Base-by-base conservation (phyloP, 2,797 vertebrate genomes). In the Urophycis tenuis region DNA sequence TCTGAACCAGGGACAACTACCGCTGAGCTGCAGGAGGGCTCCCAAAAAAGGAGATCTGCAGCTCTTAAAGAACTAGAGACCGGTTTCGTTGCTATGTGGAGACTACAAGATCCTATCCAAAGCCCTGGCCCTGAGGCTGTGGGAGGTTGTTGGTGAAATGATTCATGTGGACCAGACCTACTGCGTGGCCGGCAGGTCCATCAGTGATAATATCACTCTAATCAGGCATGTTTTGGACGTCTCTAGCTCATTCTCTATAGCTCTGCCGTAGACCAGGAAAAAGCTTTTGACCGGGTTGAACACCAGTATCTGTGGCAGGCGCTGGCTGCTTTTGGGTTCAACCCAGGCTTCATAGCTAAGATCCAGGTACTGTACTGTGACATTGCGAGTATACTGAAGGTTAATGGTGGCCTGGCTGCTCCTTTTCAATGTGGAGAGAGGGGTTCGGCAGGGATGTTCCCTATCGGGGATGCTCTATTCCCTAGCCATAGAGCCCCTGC, bases 281-380 rank as follows among this genome's bases (percentile, higher is more conserved):
- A n/a, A n/a, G n/a, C n/a, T n/a, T n/a, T n/a, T n/a, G n/a, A n/a
- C n/a, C n/a, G n/a, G n/a, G n/a, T n/a, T n/a, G n/a, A n/a, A n/a
- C n/a, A n/a, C n/a, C n/a, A n/a, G n/a, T n/a, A n/a, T 45, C 10
- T 75, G 9, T 77, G 25, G 73, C 30, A 64, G 1, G 25, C 41
- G 2, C n/a, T 74, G 15, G 25, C 49, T 10, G 70, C 41, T 14
- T 75, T 78, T 75, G 73, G 79, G 0, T 78, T 75, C 41, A 75
- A 11, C 15, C 11, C 74, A 2, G 69, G 73, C 22, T 75, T 77
- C 35, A 74, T 71, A 10, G 45, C 14, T 2, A 74, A 35, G 67
- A 77, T 81, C 9, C 8, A 36, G 33, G 79, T 75, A 12, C 10
- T 81, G 53, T 78, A 81, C 17, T 15, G 29, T 73, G 71, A 76